Evolutionary conservation across 2,888 invertebrate genomes (phyloP).

Genomic region (Caenorhabditis panamensis): DNA sequence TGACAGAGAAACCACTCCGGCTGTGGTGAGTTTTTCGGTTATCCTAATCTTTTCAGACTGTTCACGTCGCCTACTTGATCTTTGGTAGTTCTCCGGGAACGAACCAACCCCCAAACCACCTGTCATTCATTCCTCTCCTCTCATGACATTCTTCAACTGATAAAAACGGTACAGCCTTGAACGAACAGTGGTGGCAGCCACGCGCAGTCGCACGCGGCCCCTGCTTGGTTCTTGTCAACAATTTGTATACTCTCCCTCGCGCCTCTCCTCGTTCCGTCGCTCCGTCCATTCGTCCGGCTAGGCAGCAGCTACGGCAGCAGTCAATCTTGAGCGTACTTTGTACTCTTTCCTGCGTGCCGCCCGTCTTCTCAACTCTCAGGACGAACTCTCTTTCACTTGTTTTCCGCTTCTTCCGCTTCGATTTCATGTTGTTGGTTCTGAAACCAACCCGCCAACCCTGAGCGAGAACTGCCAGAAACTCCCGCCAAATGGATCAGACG

Average conservation of each 20-base stretch:
- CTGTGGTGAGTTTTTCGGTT: slow-evolving; percentile 36
- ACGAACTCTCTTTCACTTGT: slow-evolving; percentile 21
- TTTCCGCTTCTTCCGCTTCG: background rate
- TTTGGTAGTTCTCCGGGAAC: background rate
- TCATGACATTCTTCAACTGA: slow-evolving; percentile 29
- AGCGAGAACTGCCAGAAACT: too few species aligned
- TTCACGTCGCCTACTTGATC: background rate
- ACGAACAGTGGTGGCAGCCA: slow-evolving; percentile 29
- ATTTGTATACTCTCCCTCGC: slow-evolving; percentile 25
- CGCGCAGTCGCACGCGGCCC: background rate
- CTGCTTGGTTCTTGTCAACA: slow-evolving; percentile 26
- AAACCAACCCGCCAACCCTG: background rate
- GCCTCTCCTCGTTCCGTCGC: background rate
- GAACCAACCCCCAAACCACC: background rate
- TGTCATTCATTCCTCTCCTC: slow-evolving; percentile 18
- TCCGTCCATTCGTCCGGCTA: slow-evolving; percentile 16
- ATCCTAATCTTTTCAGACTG: background rate
- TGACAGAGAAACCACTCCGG: slow-evolving; percentile 34
- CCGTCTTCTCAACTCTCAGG: slow-evolving; percentile 13
- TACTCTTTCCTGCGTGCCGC: slow-evolving; percentile 24
- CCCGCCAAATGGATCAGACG: background rate
- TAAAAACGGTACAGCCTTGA: slow-evolving; percentile 18
- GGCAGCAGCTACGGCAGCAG: slow-evolving; percentile 9
- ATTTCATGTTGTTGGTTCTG: slow-evolving; percentile 27
- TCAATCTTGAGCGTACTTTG: slow-evolving; percentile 48